A percentile compares a stretch with the other conserved stretches of the same genome.
Conservation (phyloP, 1,140 invertebrate species). For the Oreohelix idahoensis region DNA sequence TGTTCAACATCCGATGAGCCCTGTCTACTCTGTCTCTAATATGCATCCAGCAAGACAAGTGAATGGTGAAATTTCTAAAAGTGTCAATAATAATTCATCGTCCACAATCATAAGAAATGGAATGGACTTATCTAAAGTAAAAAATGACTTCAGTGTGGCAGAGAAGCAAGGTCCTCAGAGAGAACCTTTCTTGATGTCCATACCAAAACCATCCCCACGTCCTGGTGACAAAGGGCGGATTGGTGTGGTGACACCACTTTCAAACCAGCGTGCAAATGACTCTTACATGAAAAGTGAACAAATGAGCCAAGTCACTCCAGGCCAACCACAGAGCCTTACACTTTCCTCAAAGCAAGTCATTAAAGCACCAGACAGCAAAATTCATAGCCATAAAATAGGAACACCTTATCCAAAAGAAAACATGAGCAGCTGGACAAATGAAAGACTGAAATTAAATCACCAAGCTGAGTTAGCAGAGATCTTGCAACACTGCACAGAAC, state of each 20-base stretch:
- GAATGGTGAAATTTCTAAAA: background rate
- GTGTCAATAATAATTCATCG: background rate
- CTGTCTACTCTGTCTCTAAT: background rate
- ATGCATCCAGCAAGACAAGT: background rate
- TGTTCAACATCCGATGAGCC: background rate
- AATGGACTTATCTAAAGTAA: background rate
- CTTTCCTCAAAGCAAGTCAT: slow-evolving; percentile 8
- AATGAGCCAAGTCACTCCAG: background rate
- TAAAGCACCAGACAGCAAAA: background rate
- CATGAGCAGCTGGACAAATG: background rate
- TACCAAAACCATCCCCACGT: background rate
- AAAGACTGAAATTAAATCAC: background rate
- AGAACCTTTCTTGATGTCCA: background rate
- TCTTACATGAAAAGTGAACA: background rate
- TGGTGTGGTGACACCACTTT: background rate
- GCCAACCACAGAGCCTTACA: background rate
- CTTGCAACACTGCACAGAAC: slow-evolving; percentile 22
- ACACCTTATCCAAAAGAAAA: background rate
- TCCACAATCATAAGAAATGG: background rate
- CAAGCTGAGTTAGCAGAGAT: background rate
- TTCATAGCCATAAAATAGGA: background rate
- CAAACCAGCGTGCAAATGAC: background rate
- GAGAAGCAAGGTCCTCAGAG: background rate
- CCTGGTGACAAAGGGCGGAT: background rate
- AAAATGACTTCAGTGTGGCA: background rate